Evolutionary conservation across 2,113 vertebrate species (phyloP), one percentile per base, ranked within the genome.

Genomic region (Phyllostomus discolor): DNA sequence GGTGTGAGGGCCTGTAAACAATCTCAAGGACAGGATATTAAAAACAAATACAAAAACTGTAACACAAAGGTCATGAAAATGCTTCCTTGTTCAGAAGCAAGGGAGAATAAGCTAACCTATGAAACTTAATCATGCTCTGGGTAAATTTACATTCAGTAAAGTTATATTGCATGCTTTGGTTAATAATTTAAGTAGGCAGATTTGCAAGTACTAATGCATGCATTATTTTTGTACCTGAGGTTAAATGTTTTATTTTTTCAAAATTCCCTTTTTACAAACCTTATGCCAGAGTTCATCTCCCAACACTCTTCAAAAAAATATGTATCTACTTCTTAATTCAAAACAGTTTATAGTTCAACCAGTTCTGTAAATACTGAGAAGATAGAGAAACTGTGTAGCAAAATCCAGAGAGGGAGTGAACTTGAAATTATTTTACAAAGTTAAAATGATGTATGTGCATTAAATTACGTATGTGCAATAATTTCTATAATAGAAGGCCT

Each of bases 181-280:
- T 98, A 97, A 78, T 96, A 96, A 96, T 90, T 95, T 66, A 87
- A 90, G 4, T 93, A 96, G 88, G 67, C 38, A 91, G 95, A 96
- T 96, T 97, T 96, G 78, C 91, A 98, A 98, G 95, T 94, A 96
- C 35, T 95, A 95, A 88, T 93, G 94, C 98, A 98, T 99, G 98
- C 98, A 78, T 26, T 98, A 97, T 91, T 94, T 88, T 96, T 93
- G 22, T 97, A 97, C 33, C 70, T 97, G 98, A 98, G 97, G 92
- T 97, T 97, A 98, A 95, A 86, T 89, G 69, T 94, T 94, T 97
- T 88, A 91, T 86, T 86, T 80, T 90, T 96, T 92, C 90, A 95
- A 97, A 97, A 82, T 0, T 0, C 0, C 92, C 64, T 97, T 97
- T 98, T 96, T 95, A 98, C 95, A 98, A 97, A 97, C 85, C 62